phyloP scores from a whole-genome alignment of 2,113 vertebrate genomes.

The Lamprologus lemairii region DNA sequence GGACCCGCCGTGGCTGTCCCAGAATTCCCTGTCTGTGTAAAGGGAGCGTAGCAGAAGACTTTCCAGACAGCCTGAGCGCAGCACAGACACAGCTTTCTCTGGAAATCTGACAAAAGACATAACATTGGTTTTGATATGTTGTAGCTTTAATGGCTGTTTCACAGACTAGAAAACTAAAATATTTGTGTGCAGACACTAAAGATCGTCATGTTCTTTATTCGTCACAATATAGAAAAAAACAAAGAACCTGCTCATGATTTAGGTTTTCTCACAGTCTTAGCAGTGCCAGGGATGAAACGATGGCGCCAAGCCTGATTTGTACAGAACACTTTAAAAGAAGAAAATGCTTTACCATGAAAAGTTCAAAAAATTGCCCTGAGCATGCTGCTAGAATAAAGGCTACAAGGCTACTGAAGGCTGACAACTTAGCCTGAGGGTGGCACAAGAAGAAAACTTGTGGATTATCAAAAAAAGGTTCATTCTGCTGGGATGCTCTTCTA shows the following conservation, averaged over 20 bases:
- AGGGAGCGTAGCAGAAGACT: conserved; percentile 78
- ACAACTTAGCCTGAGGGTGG: not conserved
- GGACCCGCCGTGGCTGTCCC: conserved; percentile 74
- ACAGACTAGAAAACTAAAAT: not conserved
- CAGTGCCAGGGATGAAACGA: not conserved
- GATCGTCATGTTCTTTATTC: not conserved
- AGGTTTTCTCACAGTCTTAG: not conserved
- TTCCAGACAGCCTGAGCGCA: conserved; percentile 79
- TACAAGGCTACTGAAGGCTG: not conserved
- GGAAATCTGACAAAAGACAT: conserved; percentile 78
- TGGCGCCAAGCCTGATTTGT: not conserved
- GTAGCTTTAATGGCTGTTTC: not conserved
- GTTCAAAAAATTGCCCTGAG: not conserved
- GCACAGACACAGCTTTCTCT: conserved; percentile 59
- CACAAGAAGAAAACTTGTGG: not conserved
- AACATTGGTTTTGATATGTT: not conserved
- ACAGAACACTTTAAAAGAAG: not conserved
- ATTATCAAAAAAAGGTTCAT: not conserved
- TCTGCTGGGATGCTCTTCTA: not conserved
- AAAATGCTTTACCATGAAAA: not conserved
- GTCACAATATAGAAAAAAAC: not conserved
- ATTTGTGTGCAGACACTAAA: not conserved
- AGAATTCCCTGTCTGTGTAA: conserved; percentile 77
- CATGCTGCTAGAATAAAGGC: not conserved
- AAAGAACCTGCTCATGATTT: not conserved